phyloP scores from a whole-genome alignment of 2,888 invertebrate species.

The Amphipyra tragopoginis region DNA sequence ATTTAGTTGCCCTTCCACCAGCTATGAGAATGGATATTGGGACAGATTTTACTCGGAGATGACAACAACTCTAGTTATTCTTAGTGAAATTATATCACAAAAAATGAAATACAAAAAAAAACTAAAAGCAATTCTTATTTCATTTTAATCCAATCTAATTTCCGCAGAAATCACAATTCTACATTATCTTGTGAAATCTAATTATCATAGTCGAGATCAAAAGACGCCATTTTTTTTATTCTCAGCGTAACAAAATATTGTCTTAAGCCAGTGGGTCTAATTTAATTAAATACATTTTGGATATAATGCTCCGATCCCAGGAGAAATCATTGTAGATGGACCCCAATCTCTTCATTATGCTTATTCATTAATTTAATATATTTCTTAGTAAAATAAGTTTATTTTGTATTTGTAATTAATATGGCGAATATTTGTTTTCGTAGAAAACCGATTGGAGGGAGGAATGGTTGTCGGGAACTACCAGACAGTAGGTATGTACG shows the following conservation, averaged over 20 bases:
- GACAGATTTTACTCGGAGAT: no score
- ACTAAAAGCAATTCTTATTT: no score
- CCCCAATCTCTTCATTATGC: conserved; percentile 11
- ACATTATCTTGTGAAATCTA: not conserved
- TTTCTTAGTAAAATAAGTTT: no score
- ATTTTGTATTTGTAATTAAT: no score
- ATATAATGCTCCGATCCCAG: conserved; percentile 31
- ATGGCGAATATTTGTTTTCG: no score
- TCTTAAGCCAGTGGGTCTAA: conserved; percentile 11
- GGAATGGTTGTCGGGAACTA: no score
- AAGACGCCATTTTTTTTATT: conserved; percentile 11
- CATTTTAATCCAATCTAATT: not conserved
- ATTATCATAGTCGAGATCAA: not conserved
- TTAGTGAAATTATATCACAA: not conserved
- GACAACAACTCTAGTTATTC: no score
- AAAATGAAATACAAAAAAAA: no score
- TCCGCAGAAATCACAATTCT: not conserved
- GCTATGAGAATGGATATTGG: no score
- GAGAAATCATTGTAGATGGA: conserved; percentile 46
- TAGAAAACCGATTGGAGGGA: no score
- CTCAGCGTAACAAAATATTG: conserved; percentile 14
- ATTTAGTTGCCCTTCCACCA: no score
- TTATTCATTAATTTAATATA: conserved; percentile 16
- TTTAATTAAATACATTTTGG: conserved; percentile 36
- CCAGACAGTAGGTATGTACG: no score